Conservation (phyloP, 1,140 invertebrate genomes). For the Asbolus verrucosus region DNA sequence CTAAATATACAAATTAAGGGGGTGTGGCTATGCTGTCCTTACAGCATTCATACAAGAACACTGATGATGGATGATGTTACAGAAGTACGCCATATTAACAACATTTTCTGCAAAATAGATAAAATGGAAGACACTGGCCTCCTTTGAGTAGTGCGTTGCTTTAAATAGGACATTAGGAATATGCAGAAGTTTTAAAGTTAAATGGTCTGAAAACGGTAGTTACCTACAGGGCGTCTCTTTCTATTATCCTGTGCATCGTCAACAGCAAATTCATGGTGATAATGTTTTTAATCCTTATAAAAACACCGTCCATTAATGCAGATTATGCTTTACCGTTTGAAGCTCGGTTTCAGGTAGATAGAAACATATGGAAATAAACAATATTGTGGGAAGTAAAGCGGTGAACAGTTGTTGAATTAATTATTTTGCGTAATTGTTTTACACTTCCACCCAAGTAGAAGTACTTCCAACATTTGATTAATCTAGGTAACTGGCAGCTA, state of each 20-base stretch:
- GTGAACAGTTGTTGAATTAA: constrained; percentile 35
- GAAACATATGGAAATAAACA: constrained; percentile 29
- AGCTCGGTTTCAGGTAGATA: constrained; percentile 12
- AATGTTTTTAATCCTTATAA: constrained; percentile 5
- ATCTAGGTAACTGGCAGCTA: constrained; percentile 11
- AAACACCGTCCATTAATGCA: neutral
- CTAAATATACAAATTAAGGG: neutral
- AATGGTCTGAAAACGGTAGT: neutral
- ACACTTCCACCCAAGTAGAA: constrained; percentile 3
- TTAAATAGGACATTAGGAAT: too few relatives aligned
- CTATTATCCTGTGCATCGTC: neutral
- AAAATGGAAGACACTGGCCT: too few relatives aligned
- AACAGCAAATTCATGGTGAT: neutral
- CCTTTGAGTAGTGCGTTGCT: too few relatives aligned
- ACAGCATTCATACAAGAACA: too few relatives aligned
- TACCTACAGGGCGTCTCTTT: neutral
- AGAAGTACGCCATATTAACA: too few relatives aligned
- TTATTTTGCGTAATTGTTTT: constrained; percentile 29
- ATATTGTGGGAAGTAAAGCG: constrained; percentile 14
- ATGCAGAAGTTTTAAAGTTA: neutral
- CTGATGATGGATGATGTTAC: too few relatives aligned
- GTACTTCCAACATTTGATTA: constrained; percentile 20
- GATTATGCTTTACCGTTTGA: neutral
- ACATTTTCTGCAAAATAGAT: too few relatives aligned
- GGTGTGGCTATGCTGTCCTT: constrained; percentile 13